phyloP scores from a whole-genome alignment of 1,140 invertebrate genomes.

The Leptonema lineaticorne region DNA sequence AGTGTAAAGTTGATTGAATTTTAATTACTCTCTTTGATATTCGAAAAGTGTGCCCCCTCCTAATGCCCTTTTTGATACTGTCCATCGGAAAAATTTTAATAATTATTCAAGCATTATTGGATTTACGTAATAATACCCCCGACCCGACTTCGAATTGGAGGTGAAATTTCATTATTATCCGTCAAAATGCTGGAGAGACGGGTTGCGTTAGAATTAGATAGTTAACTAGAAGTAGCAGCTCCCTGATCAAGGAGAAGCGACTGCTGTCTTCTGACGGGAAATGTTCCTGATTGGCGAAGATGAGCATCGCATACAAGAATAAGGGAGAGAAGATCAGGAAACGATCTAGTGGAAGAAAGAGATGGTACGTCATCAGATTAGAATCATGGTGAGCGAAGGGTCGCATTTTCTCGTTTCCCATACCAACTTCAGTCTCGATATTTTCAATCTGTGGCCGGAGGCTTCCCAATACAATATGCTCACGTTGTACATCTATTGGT shows the following conservation, averaged over 20 bases:
- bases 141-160: background rate
- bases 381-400: background rate
- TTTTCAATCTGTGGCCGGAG: background rate
- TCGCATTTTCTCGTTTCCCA: background rate
- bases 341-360: no score
- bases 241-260: background rate
- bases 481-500: no score
- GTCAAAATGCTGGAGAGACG: background rate
- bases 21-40: background rate
- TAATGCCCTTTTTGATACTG: background rate
- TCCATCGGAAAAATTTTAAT: no score
- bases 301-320: constrained; percentile 1
- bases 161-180: constrained; percentile 4
- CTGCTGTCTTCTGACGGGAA: background rate
- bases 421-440: background rate
- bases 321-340: no score
- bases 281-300: background rate
- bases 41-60: background rate
- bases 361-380: constrained; percentile 2
- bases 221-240: no score
- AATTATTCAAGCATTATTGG: no score
- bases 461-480: no score
- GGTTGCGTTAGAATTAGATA: background rate
- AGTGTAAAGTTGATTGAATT: background rate
- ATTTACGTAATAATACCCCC: no score